Evolutionary conservation across 2,113 vertebrate species (phyloP), one percentile per base, ranked within the genome.

Genomic region (Porphyrio hochstetteri): DNA sequence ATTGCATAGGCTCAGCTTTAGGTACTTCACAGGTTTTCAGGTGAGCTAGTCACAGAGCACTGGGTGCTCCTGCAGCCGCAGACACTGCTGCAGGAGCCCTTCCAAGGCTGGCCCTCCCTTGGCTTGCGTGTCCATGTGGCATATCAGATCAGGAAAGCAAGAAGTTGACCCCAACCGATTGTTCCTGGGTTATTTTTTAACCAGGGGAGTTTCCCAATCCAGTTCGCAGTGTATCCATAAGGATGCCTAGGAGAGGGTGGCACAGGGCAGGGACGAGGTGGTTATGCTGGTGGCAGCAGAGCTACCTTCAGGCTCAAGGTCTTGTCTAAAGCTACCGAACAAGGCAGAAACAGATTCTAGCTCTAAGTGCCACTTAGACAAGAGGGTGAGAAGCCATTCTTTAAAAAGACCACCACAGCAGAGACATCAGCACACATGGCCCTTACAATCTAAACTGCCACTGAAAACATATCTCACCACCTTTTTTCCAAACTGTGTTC

Each of bases 121-220:
- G 61, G 61, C n/a, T 42, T 13, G 10, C 0, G 0, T 59, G 52
- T 85, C 78, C 48, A 35, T 1, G 1, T 13, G 50, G 48, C 57
- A 72, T 53, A 80, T 27, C 67, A 36, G 48, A 88, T 44, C 64
- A 77, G 64, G 40, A 83, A 46, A 84, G 40, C 40, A 59, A 82
- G 70, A 82, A 63, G 46, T 1, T 91, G 81, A 86, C 52, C 76
- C 55, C 36, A 12, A 35, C 15, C 2, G 1, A 63, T 81, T 88
- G 69, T 74, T 94, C 55, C 36, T 31, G 56, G 46, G 68, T 91
- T 92, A 89, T 84, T 96, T 93, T 96, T 95, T 81, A 96, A 67
- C 64, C 72, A 86, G 77, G 5, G 13, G 72, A 83, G 25, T 88
- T 95, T 92, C 86, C 72, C 82, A 91, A 59, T 48, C 14, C 60